Base-by-base conservation (phyloP, 2,888 invertebrate species). In the Liopterus haemorrhoidalis region DNA sequence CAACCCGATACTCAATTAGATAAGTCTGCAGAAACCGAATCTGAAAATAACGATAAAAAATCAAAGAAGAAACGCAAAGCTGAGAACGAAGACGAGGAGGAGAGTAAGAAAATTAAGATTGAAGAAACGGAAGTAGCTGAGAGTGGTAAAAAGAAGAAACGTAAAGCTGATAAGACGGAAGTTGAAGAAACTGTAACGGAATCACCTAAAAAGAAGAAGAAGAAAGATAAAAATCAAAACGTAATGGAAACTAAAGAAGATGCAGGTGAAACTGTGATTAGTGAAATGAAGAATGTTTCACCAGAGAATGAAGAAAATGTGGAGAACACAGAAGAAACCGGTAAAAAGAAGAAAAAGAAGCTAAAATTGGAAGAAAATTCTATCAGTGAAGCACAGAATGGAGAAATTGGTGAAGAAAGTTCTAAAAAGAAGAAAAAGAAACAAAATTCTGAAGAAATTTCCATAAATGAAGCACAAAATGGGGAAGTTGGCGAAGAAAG, bases 341-440 rank as follows among this genome's bases (percentile, higher is more conserved):
- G 66, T 41, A 66, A 71, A 46, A 71, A 70, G 57, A 68, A 70
- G 47, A 71, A 70, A 54, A 73, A 73, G 62, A 72, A 71, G 21
- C 69, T 70, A 8, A 71, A 68, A 53, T 68, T 66, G 50, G 71
- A 56, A 48, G 55, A 36, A 44, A 54, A 55, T 32, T n/a, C n/a
- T n/a, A n/a, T n/a, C n/a, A n/a, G n/a, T n/a, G 16, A 14, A 3
- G 16, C 6, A 15, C 39, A 46, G 54, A 48, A 35, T 42, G 33
- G n/a, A 36, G 46, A 31, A 18, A 32, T 25, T 19, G 43, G 18
- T 47, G 36, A 15, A 15, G 32, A 19, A 21, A 41, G 47, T 33
- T 15, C 5, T 20, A 41, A 41, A 20, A 59, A 56, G 9, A 47
- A 21, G 20, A 41, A 18, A 33, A 49, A 31, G 22, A 53, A 49